A percentile compares a stretch with the other conserved stretches of the same genome.
These are phyloP conservation scores for Syngnathoides biaculeatus DNA, from an alignment of 2,113 vertebrate genomes.

Conservation along the genomic window DNA sequence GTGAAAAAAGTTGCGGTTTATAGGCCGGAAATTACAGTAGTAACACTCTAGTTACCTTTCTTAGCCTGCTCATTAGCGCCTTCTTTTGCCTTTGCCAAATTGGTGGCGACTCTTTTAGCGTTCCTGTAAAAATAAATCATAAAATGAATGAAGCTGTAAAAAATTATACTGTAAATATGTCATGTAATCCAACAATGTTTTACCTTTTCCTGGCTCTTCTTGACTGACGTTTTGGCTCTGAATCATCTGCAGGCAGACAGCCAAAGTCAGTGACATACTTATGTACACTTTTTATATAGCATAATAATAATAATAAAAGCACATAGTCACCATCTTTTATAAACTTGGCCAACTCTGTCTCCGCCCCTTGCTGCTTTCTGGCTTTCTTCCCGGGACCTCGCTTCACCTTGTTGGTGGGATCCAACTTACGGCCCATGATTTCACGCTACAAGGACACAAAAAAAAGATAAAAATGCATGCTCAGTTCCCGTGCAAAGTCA, in stretches of 20 bases:
- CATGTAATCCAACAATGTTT: conserved; percentile 7
- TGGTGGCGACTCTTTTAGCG: conserved; percentile 60
- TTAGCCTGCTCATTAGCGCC: conserved; percentile 41
- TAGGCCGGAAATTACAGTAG: too few species aligned
- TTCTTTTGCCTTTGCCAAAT: conserved; percentile 36
- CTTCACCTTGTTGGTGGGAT: conserved; percentile 81
- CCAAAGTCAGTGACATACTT: neutral
- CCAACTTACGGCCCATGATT: conserved; percentile 88
- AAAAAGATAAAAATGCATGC: neutral
- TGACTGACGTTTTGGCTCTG: conserved; percentile 78
- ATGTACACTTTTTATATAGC: neutral
- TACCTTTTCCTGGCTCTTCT: conserved; percentile 84
- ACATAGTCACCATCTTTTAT: conserved; percentile 61
- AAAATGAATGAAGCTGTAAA: conserved; percentile 24
- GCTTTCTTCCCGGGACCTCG: conserved; percentile 87
- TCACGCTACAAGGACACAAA: conserved; percentile 22
- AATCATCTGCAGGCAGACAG: conserved; percentile 42
- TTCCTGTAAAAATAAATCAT: conserved; percentile 56
- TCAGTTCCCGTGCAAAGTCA: neutral
- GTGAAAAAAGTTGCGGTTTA: too few species aligned
- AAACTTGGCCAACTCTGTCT: conserved; percentile 83
- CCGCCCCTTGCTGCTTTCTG: conserved; percentile 87
- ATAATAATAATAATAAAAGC: neutral
- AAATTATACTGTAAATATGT: neutral
- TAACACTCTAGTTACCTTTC: conserved; percentile 54